Evolutionary conservation across 2,888 invertebrate species (phyloP), one percentile per base, ranked within the genome.

Genomic region (Epiblema foenella): DNA sequence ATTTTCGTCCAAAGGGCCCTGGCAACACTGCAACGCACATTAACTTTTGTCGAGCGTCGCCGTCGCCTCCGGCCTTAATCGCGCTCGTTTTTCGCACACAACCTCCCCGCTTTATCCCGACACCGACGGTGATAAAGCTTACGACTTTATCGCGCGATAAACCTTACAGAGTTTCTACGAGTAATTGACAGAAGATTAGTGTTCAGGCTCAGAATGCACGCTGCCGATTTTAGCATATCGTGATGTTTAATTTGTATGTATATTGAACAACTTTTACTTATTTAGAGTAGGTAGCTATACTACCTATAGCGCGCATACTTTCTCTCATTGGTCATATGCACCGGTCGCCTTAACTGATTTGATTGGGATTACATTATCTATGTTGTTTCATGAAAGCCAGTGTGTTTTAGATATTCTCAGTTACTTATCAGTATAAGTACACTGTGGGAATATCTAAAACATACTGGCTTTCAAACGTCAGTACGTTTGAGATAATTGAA

Each of bases 11-110:
- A n/a, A n/a, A n/a, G n/a, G n/a, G n/a, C n/a, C n/a, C n/a, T n/a
- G n/a, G n/a, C n/a, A n/a, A n/a, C n/a, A n/a, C n/a, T n/a, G n/a
- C n/a, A n/a, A n/a, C n/a, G 67, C 75, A 77, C 78, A 77, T 79
- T 80, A 78, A 76, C 76, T 78, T 78, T 77, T 77, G 77, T 80
- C 77, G 77, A 77, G 75, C 69, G 75, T 75, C 76, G 76, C 76
- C 29, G 2, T 4, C 29, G 33, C 8, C 74, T 76, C 73, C 76
- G 73, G 75, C 62, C 73, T 39, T 60, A 73, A 74, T 76, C 72
- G 59, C 60, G 69, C 54, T 75, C 75, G 69, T 76, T 75, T 74
- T 75, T 76, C 73, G 73, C 72, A 68, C 72, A 65, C 73, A 75
- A 59, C 66, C 58, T 67, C 52, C 52, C 60, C 68, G 57, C 62